Base-by-base conservation (phyloP, 2,113 vertebrate genomes). In the Bubo scandiacus region DNA sequence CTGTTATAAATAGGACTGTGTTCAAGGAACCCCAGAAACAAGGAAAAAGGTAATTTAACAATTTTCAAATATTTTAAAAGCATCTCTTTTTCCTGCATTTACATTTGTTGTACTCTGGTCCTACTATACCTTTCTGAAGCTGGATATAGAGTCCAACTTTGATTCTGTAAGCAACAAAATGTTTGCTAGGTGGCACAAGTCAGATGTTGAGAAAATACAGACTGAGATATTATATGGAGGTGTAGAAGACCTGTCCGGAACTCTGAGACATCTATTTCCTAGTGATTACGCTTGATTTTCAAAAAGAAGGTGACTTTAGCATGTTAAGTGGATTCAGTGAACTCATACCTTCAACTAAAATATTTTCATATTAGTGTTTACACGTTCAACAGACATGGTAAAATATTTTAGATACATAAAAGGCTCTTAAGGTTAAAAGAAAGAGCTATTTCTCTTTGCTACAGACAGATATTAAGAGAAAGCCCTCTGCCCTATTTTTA, bases 1-100 rank as follows among this genome's bases (percentile, higher is more conserved):
- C 18, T 62, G 32, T 55, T 59, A 63, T 27, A 79, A 86, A 42
- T 2, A 40, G n/a, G 30, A 71, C 9, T 0, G 0, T 10, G 23
- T 40, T 25, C n/a, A 59, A 71, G 29, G 25, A 88, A 74, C 30
- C 22, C 23, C 52, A 58, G 32, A 54, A 80, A 6, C 22, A 59
- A 67, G 29, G 3, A 85, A 6, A 68, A 70, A 51, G 3, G 10
- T 15, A 74, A 54, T 61, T 62, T 32, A 81, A 71, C 8, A 32
- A 51, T 36, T 92, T 58, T 49, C 29, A 81, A 59, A 2, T 57
- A 59, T 47, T 67, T 89, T 57, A 54, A 92, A 86, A 81, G 47
- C 17, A 25, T 43, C 9, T 36, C 10, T 29, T 84, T 78, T 40
- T 78, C 38, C 32, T 84, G 38, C 32, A 59, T 45, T 92, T 57